These are phyloP conservation scores for Ptychobarbus kaznakovi DNA, from an alignment of 2,797 vertebrate species.

Conservation along the genomic window DNA sequence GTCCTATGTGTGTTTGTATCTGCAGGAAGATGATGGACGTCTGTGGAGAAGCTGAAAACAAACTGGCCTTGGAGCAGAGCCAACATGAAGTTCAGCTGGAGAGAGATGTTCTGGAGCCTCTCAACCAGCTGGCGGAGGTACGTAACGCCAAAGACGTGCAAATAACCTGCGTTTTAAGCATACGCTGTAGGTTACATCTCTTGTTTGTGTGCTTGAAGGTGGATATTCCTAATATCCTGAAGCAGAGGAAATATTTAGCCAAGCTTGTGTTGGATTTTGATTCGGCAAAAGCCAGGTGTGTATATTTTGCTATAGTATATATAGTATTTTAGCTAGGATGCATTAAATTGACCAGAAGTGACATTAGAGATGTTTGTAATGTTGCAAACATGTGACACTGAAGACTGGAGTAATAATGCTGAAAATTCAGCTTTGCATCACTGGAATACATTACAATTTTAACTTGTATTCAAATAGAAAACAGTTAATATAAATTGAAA, in stretches of 20 bases:
- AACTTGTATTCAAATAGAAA: background rate
- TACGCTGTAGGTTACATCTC: background rate
- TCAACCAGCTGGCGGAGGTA: conserved; percentile 85
- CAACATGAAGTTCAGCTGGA: conserved; percentile 90
- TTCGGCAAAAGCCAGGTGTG: conserved; percentile 89
- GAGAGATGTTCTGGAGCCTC: conserved; percentile 89
- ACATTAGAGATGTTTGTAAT: background rate
- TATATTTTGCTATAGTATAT: background rate
- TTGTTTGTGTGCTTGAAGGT: conserved; percentile 73
- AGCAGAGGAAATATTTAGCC: conserved; percentile 93
- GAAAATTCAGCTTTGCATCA: background rate
- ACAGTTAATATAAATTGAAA: background rate
- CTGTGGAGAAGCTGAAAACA: conserved; percentile 90
- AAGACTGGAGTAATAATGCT: background rate
- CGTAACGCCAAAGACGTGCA: background rate
- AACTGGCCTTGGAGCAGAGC: conserved; percentile 88
- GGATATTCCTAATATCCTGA: conserved; percentile 96
- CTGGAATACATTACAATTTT: background rate
- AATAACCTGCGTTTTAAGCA: background rate
- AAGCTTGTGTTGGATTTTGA: conserved; percentile 95
- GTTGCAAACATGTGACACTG: background rate
- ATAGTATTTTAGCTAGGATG: background rate
- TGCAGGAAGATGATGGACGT: conserved; percentile 92
- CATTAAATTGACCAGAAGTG: background rate
- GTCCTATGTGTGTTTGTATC: background rate